Conservation (phyloP, 2,797 vertebrate species). For the Microctenopoma steveboyesi region DNA sequence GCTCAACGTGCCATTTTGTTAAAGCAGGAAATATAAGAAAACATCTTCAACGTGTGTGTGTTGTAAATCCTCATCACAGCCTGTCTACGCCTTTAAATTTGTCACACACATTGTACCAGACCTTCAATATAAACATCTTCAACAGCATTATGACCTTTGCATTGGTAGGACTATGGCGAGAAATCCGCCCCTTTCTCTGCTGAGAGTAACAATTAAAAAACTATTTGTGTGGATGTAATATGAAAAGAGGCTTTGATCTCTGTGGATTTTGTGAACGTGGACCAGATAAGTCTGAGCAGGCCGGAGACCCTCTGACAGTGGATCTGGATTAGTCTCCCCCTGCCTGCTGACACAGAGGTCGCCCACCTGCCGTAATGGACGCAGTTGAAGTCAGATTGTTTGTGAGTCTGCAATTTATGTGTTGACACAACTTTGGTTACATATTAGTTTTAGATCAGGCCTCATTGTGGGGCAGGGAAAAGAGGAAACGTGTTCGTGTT, state of each 20-base stretch:
- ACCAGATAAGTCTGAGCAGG: slow-evolving; percentile 10
- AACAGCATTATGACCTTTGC: too few species aligned
- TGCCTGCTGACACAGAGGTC: neutral
- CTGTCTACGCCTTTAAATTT: neutral
- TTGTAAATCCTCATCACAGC: slow-evolving; percentile 24
- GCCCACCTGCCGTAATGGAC: neutral
- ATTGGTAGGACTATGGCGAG: too few species aligned
- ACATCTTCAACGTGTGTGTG: neutral
- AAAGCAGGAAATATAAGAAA: neutral
- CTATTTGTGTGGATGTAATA: neutral
- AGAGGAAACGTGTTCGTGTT: too few species aligned
- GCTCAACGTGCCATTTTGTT: neutral
- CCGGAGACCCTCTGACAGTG: slow-evolving; percentile 1
- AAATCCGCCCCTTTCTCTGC: too few species aligned
- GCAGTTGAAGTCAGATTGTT: neutral
- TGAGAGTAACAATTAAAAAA: too few species aligned
- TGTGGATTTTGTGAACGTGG: slow-evolving; percentile 17
- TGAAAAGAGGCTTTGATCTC: slow-evolving; percentile 10
- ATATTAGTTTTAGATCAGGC: too few species aligned
- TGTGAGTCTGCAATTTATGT: too few species aligned
- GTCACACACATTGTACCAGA: neutral
- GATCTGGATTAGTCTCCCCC: neutral
- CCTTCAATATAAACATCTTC: neutral
- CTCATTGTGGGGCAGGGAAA: too few species aligned
- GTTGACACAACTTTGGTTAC: too few species aligned